Evolutionary conservation across 2,797 vertebrate genomes (phyloP).

Genomic region (Arremon aurantiirostris): DNA sequence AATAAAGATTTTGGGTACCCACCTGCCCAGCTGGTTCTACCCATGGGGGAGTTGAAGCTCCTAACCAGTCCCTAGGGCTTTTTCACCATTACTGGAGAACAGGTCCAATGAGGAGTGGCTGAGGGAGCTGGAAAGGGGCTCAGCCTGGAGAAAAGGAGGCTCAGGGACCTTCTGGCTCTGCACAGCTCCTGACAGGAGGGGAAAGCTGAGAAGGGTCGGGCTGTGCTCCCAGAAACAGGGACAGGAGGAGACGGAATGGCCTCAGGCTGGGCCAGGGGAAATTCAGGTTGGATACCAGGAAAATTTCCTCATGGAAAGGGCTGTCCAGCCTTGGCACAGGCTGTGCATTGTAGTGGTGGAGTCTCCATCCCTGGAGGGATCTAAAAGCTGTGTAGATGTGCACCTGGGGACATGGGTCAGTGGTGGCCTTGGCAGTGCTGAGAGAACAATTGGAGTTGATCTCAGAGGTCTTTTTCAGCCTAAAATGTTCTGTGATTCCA

Average conservation of each 20-base stretch:
- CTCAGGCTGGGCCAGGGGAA: rapidly evolving
- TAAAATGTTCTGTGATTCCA: neutral
- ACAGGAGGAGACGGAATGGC: rapidly evolving
- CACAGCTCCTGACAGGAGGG: neutral
- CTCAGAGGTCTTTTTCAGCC: neutral
- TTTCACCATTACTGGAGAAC: neutral
- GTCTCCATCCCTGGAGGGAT: neutral
- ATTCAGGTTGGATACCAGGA: too few species aligned
- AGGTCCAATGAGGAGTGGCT: rapidly evolving
- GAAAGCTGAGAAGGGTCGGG: rapidly evolving
- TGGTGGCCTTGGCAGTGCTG: neutral
- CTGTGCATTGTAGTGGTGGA: neutral
- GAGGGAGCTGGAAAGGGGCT: neutral
- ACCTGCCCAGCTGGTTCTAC: neutral
- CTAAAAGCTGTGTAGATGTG: neutral
- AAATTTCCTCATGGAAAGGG: neutral
- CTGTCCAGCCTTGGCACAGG: neutral
- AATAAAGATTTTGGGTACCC: neutral
- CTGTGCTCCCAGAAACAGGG: neutral
- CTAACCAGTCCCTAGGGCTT: neutral
- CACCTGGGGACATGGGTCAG: too few species aligned
- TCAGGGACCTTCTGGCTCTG: neutral
- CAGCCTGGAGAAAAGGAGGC: neutral
- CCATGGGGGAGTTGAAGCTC: rapidly evolving
- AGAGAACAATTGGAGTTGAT: neutral